These are phyloP conservation scores for Nezara viridula DNA, from an alignment of 2,888 invertebrate genomes.

Conservation along the genomic window DNA sequence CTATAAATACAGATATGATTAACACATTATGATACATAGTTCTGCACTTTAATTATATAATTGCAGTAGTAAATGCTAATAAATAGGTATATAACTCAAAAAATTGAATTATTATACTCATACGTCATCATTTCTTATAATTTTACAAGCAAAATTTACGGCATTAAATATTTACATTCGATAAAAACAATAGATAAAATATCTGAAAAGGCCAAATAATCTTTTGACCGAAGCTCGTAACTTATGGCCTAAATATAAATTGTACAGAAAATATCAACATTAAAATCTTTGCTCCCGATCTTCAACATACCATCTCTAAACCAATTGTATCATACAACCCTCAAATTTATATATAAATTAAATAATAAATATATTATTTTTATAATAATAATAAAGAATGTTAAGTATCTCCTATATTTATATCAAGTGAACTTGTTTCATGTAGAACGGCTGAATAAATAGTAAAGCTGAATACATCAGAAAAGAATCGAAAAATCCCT, in stretches of 20 bases:
- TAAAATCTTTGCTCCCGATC: conserved; percentile 57
- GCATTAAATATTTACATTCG: conserved; percentile 58
- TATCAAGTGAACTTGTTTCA: conserved; percentile 45
- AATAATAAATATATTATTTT: conserved; percentile 55
- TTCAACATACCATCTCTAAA: conserved; percentile 53
- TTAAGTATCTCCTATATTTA: conserved; percentile 58
- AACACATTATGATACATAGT: conserved; percentile 57
- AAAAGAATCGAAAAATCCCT: conserved; percentile 56
- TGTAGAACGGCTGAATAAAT: conserved; percentile 53
- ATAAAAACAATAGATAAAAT: conserved; percentile 56
- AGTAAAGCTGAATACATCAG: conserved; percentile 55
- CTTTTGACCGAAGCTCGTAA: conserved; percentile 60
- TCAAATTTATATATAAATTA: conserved; percentile 55
- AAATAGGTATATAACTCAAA: conserved; percentile 57
- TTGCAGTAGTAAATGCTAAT: conserved; percentile 55
- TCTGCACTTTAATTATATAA: conserved; percentile 55
- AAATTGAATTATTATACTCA: conserved; percentile 54
- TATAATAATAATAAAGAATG: conserved; percentile 48
- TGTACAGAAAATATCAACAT: conserved; percentile 60
- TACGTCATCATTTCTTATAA: conserved; percentile 51
- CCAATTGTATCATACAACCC: conserved; percentile 59
- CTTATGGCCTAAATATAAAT: conserved; percentile 60
- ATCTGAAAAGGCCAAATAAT: conserved; percentile 55
- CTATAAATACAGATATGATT: conserved; percentile 60
- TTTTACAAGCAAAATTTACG: conserved; percentile 59